A percentile compares a stretch with the other conserved stretches of the same genome.
phyloP scores from a whole-genome alignment of 1,140 invertebrate species.

The Eulimnadia texana region DNA sequence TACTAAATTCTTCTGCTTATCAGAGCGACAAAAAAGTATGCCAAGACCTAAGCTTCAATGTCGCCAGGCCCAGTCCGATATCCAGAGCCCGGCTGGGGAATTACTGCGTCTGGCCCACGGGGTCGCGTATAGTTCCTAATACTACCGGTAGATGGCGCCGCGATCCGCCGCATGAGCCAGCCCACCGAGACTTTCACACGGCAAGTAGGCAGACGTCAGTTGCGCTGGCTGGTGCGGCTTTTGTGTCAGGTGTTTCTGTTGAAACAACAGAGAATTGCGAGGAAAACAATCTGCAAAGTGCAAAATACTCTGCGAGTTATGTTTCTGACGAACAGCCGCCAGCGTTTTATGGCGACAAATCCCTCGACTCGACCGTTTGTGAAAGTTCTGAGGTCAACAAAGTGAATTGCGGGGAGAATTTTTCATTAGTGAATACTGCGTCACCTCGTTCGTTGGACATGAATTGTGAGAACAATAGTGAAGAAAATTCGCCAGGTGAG shows the following conservation, averaged over 20 bases:
- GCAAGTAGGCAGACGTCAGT: neutral
- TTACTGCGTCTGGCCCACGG: slow-evolving; percentile 11
- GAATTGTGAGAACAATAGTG: neutral
- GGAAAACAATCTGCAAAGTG: neutral
- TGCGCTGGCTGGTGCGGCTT: neutral
- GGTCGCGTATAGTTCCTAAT: neutral
- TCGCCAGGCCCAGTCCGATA: neutral
- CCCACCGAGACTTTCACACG: neutral
- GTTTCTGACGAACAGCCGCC: neutral
- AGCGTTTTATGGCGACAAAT: neutral
- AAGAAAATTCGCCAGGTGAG: neutral
- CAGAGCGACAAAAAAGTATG: neutral
- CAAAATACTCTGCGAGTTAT: neutral
- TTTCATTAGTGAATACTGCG: neutral
- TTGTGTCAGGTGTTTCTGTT: neutral
- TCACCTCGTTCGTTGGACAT: neutral
- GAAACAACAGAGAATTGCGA: neutral
- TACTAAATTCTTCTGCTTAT: neutral
- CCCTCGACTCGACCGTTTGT: neutral
- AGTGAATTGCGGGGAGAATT: neutral
- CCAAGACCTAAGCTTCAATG: neutral
- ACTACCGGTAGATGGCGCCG: slow-evolving; percentile 1
- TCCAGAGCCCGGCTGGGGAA: neutral
- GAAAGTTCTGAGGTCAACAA: neutral
- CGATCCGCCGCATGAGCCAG: neutral